Conservation (phyloP, 2,113 vertebrate species). For the Alaudala cheleensis region DNA sequence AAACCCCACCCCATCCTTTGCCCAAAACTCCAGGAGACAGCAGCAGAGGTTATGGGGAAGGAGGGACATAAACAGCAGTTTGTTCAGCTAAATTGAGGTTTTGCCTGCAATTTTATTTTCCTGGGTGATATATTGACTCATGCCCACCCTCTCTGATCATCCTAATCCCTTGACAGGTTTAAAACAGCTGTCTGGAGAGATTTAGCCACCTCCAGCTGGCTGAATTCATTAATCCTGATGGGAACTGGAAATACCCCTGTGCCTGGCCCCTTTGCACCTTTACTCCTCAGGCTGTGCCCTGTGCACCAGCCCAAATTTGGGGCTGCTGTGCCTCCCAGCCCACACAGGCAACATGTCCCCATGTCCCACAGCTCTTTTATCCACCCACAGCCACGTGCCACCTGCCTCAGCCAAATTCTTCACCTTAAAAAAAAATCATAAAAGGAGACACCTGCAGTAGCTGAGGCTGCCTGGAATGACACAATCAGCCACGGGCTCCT, state of each 20-base stretch:
- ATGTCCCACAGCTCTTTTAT: background rate
- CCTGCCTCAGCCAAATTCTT: background rate
- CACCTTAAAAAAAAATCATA: background rate
- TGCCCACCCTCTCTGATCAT: background rate
- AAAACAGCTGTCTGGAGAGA: background rate
- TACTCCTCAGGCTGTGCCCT: background rate
- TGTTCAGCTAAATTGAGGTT: background rate
- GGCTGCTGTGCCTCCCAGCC: background rate
- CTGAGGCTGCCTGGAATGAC: conserved; percentile 41
- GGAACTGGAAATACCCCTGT: background rate
- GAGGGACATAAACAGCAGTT: background rate
- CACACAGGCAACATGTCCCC: background rate
- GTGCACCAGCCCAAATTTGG: rapidly evolving
- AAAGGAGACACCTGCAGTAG: conserved; percentile 15
- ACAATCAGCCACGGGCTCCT: conserved; percentile 43
- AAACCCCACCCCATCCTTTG: background rate
- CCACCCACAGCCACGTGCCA: background rate
- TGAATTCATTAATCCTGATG: background rate
- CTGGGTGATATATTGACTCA: background rate
- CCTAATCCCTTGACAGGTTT: background rate
- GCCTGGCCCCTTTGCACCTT: background rate
- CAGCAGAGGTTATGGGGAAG: background rate
- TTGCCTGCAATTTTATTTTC: background rate
- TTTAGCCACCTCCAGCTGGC: too few species aligned
- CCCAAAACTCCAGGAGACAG: background rate